Evolutionary conservation across 2,888 invertebrate species (phyloP).

Genomic region (Oegoconia quadripuncta): DNA sequence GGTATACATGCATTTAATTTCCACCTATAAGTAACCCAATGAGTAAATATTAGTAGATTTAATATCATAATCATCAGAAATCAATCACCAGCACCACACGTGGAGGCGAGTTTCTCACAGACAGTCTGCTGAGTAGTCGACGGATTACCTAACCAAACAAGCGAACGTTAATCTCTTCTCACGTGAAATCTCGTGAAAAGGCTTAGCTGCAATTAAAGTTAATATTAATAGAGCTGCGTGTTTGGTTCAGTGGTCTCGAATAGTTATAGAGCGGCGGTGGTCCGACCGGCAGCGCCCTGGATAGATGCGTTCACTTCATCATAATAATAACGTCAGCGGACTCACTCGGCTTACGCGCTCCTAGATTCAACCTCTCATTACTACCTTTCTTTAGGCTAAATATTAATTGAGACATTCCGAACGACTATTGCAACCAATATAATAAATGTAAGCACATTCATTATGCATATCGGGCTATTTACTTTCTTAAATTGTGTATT

Average conservation of each 20-base stretch:
- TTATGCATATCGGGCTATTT: constrained; percentile 36
- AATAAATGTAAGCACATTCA: constrained; percentile 58
- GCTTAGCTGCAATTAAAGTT: constrained; percentile 54
- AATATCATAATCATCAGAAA: constrained; percentile 30
- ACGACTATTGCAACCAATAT: constrained; percentile 54
- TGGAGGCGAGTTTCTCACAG: constrained; percentile 50
- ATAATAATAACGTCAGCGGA: constrained; percentile 65
- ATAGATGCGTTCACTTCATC: constrained; percentile 65
- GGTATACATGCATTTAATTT: too few species aligned
- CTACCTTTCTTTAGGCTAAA: constrained; percentile 72
- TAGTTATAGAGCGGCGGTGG: constrained; percentile 42
- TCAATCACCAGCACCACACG: constrained; percentile 37
- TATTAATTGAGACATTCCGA: constrained; percentile 74
- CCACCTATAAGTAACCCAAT: too few species aligned
- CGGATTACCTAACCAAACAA: constrained; percentile 68
- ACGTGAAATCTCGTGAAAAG: constrained; percentile 63
- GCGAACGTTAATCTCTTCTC: constrained; percentile 65
- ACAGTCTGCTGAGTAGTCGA: constrained; percentile 27
- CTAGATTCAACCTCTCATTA: constrained; percentile 70
- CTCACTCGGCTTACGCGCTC: constrained; percentile 74
- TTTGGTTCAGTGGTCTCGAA: constrained; percentile 34
- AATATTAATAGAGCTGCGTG: constrained; percentile 41
- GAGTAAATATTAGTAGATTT: too few species aligned
- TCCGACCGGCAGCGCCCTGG: constrained; percentile 42
- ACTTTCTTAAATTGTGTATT: constrained; percentile 7